Conservation (phyloP, 53 echinoderm and acorn worm genomes). For the Stichopus horrens region DNA sequence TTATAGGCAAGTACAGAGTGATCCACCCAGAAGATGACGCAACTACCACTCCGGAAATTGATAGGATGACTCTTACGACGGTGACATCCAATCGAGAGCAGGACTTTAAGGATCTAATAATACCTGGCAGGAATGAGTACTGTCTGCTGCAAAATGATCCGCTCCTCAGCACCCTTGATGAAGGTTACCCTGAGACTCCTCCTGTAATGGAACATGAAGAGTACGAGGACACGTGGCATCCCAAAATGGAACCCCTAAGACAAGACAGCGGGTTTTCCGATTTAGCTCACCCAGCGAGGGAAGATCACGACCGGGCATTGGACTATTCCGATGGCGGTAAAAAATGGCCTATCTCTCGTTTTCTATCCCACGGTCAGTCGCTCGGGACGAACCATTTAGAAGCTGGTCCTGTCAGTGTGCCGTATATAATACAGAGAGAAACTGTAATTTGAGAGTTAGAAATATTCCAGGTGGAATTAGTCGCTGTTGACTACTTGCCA, state of each 20-base stretch:
- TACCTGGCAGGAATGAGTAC: background rate
- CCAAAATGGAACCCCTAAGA: background rate
- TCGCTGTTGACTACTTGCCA: too few species aligned
- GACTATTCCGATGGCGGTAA: background rate
- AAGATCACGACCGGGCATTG: background rate
- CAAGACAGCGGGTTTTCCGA: background rate
- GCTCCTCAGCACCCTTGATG: background rate
- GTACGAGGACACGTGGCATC: background rate
- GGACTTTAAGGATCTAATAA: background rate
- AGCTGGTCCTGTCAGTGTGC: too few species aligned
- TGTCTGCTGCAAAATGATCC: background rate
- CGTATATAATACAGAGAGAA: too few species aligned
- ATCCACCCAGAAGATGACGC: background rate
- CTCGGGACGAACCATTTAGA: too few species aligned
- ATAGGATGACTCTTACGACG: background rate
- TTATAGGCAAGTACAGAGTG: background rate
- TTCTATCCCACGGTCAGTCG: too few species aligned
- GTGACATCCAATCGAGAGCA: background rate
- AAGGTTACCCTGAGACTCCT: background rate
- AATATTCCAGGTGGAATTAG: too few species aligned
- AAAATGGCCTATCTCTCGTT: too few species aligned
- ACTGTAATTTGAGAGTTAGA: too few species aligned
- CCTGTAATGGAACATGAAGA: too few species aligned
- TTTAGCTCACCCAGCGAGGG: background rate
- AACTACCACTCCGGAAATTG: background rate